phyloP scores from a whole-genome alignment of 2,888 invertebrate species.

The Lamellibrachia satsuma region DNA sequence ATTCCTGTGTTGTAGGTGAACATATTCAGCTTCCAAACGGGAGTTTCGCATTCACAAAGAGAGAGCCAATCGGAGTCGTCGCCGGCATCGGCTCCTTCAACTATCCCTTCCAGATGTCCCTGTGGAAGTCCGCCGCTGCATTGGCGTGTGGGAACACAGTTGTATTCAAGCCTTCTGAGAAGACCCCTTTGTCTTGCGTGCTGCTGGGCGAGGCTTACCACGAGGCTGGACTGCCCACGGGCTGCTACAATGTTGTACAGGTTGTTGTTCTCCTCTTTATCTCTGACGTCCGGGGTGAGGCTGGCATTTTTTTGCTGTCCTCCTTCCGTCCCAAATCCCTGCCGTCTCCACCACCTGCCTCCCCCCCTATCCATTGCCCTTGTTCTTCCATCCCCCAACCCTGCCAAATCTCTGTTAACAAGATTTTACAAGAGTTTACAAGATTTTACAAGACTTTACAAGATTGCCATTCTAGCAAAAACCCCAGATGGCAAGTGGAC shows the following conservation, averaged over 20 bases:
- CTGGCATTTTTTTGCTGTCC: too few relatives aligned
- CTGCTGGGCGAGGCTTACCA: slow-evolving; percentile 69
- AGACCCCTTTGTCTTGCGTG: slow-evolving; percentile 70
- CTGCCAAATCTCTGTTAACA: too few relatives aligned
- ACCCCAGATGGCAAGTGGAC: too few relatives aligned
- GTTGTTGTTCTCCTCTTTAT: too few relatives aligned
- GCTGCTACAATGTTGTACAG: slow-evolving; percentile 70
- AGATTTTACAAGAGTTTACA: too few relatives aligned
- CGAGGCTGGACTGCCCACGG: slow-evolving; percentile 69
- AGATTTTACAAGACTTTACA: too few relatives aligned
- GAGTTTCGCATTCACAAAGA: slow-evolving; percentile 68
- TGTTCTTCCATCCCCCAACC: too few relatives aligned
- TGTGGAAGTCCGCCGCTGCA: slow-evolving; percentile 69
- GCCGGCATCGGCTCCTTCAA: slow-evolving; percentile 72
- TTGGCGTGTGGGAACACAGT: slow-evolving; percentile 71
- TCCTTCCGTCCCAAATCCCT: too few relatives aligned
- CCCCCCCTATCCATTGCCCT: too few relatives aligned
- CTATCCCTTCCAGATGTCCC: slow-evolving; percentile 70
- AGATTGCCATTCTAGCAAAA: too few relatives aligned
- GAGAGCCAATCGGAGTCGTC: slow-evolving; percentile 70
- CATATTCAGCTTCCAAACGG: slow-evolving; percentile 66
- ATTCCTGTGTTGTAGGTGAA: slow-evolving; percentile 59
- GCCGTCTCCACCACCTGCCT: too few relatives aligned
- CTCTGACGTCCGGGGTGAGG: too few relatives aligned
- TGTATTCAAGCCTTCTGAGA: slow-evolving; percentile 71